Conservation (phyloP, 2,113 vertebrate genomes). For the Scortum barcoo region DNA sequence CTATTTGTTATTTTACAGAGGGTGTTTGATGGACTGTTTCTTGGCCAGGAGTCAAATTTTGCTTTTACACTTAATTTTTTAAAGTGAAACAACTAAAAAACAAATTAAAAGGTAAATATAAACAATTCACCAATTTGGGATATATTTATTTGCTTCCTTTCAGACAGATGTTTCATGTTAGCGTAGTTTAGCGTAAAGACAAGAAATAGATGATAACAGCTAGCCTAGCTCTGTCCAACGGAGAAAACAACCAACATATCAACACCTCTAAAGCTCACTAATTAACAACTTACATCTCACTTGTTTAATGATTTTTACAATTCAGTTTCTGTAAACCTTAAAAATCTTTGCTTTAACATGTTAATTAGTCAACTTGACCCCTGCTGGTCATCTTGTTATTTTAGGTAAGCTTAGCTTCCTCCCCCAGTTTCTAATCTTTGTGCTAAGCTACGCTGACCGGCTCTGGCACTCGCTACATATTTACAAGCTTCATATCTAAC, state of each 20-base stretch:
- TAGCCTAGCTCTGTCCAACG: neutral
- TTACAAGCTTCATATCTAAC: neutral
- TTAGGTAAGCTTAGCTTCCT: neutral
- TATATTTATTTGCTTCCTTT: neutral
- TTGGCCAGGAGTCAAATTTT: too few species aligned
- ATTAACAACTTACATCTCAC: neutral
- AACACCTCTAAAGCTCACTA: neutral
- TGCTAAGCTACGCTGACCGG: slow-evolving; percentile 5
- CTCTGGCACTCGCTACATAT: neutral
- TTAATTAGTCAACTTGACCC: neutral
- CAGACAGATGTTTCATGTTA: neutral
- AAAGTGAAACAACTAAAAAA: too few species aligned
- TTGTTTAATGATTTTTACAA: neutral
- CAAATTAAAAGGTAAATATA: neutral
- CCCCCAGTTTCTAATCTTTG: neutral
- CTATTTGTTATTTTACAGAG: too few species aligned
- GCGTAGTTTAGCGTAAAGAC: neutral
- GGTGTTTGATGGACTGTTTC: neutral
- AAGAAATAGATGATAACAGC: too few species aligned
- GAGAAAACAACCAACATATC: neutral
- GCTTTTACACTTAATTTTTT: too few species aligned
- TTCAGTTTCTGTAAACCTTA: neutral
- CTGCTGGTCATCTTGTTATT: neutral
- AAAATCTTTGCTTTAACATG: neutral
- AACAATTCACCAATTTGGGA: neutral